A percentile compares a stretch with the other conserved stretches of the same genome.
Evolutionary conservation across 2,888 invertebrate genomes (phyloP).

Genomic region (Hedychridium roseum): DNA sequence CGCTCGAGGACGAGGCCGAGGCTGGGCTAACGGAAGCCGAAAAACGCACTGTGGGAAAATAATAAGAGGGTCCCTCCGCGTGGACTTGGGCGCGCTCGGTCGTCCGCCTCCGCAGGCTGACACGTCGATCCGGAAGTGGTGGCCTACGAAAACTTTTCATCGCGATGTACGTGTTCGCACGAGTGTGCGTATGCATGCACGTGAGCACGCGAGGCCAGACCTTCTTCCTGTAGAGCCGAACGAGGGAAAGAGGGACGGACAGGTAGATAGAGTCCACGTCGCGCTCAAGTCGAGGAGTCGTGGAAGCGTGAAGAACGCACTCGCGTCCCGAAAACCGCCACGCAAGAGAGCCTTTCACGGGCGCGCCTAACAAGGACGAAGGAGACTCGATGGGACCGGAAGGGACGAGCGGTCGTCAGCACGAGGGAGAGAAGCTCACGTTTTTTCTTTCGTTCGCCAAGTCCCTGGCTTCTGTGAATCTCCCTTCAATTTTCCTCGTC

Average conservation of each 20-base stretch:
- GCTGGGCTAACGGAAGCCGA: conserved; percentile 53
- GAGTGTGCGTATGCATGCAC: background rate
- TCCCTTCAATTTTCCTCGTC: too few species aligned
- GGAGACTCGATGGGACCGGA: conserved; percentile 33
- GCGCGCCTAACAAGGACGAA: conserved; percentile 15
- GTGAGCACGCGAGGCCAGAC: too few species aligned
- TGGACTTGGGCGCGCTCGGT: conserved; percentile 15
- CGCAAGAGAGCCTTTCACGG: conserved; percentile 20
- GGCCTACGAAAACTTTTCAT: conserved; percentile 43
- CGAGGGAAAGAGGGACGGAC: background rate
- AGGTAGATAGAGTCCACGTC: conserved; percentile 13
- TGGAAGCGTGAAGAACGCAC: conserved; percentile 33
- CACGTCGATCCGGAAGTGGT: conserved; percentile 48
- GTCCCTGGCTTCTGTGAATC: too few species aligned
- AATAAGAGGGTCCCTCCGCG: conserved; percentile 55
- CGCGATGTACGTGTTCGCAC: conserved; percentile 33
- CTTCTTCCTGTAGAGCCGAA: too few species aligned
- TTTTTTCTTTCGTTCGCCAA: too few species aligned
- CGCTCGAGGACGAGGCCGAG: conserved; percentile 13
- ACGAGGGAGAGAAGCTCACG: too few species aligned
- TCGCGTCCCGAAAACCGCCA: conserved; percentile 28
- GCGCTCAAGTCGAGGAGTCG: conserved; percentile 16
- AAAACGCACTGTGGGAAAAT: conserved; percentile 61
- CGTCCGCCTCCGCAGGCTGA: conserved; percentile 30
- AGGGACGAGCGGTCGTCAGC: conserved; percentile 31